phyloP scores from a whole-genome alignment of 2,888 invertebrate genomes.

The Tenthredo amoena region DNA sequence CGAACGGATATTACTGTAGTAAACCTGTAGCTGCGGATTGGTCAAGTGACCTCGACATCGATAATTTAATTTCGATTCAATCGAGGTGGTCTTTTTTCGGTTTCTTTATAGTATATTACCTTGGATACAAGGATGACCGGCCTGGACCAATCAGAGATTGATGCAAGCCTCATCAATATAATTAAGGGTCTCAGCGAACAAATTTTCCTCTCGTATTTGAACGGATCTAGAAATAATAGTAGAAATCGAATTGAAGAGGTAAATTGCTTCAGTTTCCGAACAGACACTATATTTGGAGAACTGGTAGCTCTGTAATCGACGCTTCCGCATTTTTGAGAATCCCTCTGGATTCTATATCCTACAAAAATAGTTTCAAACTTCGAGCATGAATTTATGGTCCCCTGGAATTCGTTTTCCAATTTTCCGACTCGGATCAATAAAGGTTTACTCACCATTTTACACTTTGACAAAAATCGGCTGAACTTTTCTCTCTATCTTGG shows the following conservation, averaged over 20 bases:
- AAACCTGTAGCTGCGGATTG: slow-evolving; percentile 20
- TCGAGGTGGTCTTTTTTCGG: not conserved
- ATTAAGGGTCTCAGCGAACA: not conserved
- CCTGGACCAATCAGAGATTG: not conserved
- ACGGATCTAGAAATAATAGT: not conserved
- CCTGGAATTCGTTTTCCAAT: not conserved
- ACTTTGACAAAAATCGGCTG: slow-evolving; percentile 16
- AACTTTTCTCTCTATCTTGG: slow-evolving; percentile 2
- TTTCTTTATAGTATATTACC: not conserved
- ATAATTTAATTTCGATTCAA: not conserved
- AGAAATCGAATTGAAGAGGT: not conserved
- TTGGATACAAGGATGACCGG: slow-evolving; percentile 1
- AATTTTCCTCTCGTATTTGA: not conserved
- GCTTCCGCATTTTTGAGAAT: not conserved
- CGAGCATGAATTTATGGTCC: not conserved
- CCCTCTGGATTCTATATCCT: not conserved
- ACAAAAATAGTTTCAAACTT: slow-evolving; percentile 11
- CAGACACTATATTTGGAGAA: not conserved
- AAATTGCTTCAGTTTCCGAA: not conserved
- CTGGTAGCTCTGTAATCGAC: not conserved
- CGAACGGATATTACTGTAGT: not conserved
- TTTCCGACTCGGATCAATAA: not conserved
- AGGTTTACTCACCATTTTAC: slow-evolving; percentile 19
- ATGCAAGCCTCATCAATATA: not conserved
- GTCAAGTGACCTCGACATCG: slow-evolving; percentile 8